Conservation (phyloP, 2,113 vertebrate genomes). For the Mionectes macconnelli region DNA sequence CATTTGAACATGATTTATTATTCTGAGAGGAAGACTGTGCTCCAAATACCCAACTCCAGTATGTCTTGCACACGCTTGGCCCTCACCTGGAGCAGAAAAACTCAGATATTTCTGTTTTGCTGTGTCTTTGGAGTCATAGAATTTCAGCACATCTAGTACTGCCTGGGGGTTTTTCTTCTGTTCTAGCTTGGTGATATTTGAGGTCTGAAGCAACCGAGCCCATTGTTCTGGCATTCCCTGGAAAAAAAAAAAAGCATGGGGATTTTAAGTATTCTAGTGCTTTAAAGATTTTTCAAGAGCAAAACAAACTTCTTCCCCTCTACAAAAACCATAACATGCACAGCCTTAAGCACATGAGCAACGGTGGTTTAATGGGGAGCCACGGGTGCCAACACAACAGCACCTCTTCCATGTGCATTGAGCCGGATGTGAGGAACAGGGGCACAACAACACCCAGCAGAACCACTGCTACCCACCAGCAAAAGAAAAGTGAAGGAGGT, state of each 20-base stretch:
- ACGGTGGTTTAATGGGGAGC: not conserved
- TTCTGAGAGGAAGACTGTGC: not conserved
- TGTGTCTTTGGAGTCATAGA: constrained; percentile 96
- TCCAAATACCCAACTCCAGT: not conserved
- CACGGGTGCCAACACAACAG: not conserved
- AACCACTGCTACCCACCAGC: not conserved
- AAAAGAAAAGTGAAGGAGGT: not conserved
- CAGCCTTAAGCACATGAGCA: not conserved
- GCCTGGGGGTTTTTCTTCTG: constrained; percentile 99
- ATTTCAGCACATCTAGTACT: constrained; percentile 94
- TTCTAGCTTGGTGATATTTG: constrained; percentile 97
- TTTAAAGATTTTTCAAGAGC: not conserved
- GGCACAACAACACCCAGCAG: not conserved
- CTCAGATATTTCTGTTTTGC: constrained; percentile 97
- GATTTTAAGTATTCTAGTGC: not conserved
- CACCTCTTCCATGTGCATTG: not conserved
- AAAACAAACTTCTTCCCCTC: not conserved
- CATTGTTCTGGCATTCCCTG: constrained; percentile 99
- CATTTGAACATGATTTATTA: not conserved
- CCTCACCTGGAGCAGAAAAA: constrained; percentile 89
- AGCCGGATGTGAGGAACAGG: not conserved
- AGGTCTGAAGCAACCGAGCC: constrained; percentile 95
- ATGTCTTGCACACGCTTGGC: not conserved
- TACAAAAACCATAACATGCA: not conserved
- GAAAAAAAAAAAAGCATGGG: not conserved